Conservation (phyloP, 2,797 vertebrate species). For the Acanthornis magna region DNA sequence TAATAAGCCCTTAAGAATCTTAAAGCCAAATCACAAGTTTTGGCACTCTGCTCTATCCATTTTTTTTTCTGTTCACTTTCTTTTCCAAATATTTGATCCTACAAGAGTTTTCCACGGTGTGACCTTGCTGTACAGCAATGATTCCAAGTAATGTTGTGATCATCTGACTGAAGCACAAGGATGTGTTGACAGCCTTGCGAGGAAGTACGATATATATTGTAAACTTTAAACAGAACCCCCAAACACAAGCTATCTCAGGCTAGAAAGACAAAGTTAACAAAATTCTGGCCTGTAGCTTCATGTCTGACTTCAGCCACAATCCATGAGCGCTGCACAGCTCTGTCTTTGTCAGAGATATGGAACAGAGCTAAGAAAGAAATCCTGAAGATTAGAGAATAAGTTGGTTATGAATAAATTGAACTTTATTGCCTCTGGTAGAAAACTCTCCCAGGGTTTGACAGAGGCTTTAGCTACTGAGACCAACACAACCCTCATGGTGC, state of each 20-base stretch:
- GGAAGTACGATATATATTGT: background rate
- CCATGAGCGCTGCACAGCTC: background rate
- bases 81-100: background rate
- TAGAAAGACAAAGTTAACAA: background rate
- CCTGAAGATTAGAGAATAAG: background rate
- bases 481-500: background rate
- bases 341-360: background rate
- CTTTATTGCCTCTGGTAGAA: background rate
- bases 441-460: background rate
- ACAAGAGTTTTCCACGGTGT: background rate
- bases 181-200: background rate
- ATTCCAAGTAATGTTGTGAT: background rate
- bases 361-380: background rate
- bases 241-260: background rate
- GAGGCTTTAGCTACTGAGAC: background rate
- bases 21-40: background rate
- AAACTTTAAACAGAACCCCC: background rate
- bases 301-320: background rate
- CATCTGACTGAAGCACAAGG: background rate
- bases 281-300: background rate
- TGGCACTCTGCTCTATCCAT: fast-evolving
- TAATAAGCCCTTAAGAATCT: background rate
- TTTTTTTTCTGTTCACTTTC: background rate
- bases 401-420: background rate
- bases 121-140: background rate